phyloP scores from a whole-genome alignment of 1,140 invertebrate genomes.

The Papilio glaucus region DNA sequence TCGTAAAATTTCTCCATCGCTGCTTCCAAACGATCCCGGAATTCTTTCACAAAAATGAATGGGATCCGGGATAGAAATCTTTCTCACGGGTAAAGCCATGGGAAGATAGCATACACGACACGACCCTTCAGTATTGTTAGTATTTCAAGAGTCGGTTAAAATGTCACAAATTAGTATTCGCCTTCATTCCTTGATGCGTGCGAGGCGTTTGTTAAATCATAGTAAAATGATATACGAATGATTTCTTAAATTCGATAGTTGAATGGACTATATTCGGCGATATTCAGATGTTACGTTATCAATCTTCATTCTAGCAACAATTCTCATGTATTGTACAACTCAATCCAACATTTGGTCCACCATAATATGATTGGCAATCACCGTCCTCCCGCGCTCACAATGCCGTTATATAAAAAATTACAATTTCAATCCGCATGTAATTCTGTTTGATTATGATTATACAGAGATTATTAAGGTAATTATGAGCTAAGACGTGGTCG shows the following conservation, averaged over 20 bases:
- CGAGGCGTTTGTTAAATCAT: not conserved
- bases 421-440: conserved; percentile 71
- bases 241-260: conserved; percentile 5
- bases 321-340: conserved; percentile 59
- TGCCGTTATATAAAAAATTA: conserved; percentile 62
- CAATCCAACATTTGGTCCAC: conserved; percentile 48
- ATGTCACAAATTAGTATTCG: conserved; percentile 12
- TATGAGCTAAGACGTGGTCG: conserved; percentile 63
- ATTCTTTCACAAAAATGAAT: conserved; percentile 75
- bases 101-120: conserved; percentile 56
- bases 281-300: conserved; percentile 39
- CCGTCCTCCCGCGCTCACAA: conserved; percentile 42
- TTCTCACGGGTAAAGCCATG: conserved; percentile 72
- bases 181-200: conserved; percentile 38
- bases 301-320: conserved; percentile 57
- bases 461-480: conserved; percentile 74
- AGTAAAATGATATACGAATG: not conserved
- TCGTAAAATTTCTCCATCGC: conserved; percentile 69
- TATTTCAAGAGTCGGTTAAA: conserved; percentile 32
- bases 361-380: conserved; percentile 69
- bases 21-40: conserved; percentile 55
- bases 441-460: conserved; percentile 77
- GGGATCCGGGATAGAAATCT: conserved; percentile 69
- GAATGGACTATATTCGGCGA: conserved; percentile 15
- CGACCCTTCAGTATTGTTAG: conserved; percentile 44